A percentile compares a stretch with the other conserved stretches of the same genome.
These are phyloP conservation scores for Gyrodactylus bullatarudis DNA, from an alignment of 1,140 invertebrate genomes.

Conservation along the genomic window DNA sequence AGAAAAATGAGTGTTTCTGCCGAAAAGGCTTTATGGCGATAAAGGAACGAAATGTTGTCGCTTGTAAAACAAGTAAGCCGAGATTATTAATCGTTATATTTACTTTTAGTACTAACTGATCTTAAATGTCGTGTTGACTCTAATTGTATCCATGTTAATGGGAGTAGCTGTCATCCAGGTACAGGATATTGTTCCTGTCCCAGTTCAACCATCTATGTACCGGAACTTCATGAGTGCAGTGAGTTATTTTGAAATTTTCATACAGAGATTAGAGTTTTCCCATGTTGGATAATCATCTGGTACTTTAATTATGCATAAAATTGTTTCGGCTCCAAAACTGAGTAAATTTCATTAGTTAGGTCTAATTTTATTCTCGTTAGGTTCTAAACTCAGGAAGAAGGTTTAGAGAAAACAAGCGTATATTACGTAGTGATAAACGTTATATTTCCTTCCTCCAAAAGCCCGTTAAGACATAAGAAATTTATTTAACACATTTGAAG, in stretches of 20 bases:
- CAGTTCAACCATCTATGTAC: neutral
- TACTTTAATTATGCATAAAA: too few relatives aligned
- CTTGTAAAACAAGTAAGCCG: neutral
- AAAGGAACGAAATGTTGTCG: neutral
- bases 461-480: too few relatives aligned
- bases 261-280: too few relatives aligned
- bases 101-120: neutral
- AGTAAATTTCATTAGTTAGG: too few relatives aligned
- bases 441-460: too few relatives aligned
- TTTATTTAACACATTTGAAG: too few relatives aligned
- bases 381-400: too few relatives aligned
- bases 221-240: neutral
- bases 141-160: neutral
- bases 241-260: constrained; percentile 2
- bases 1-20: constrained; percentile 5
- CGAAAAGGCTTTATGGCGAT: neutral
- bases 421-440: too few relatives aligned
- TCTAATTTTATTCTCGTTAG: too few relatives aligned
- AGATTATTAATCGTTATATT: neutral
- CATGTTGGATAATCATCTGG: too few relatives aligned
- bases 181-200: constrained; percentile 1
- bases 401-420: too few relatives aligned
- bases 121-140: constrained; percentile 1
- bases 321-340: too few relatives aligned
- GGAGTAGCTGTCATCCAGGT: constrained; percentile 1